phyloP scores from a whole-genome alignment of 2,797 vertebrate species.

The Chanos chanos region DNA sequence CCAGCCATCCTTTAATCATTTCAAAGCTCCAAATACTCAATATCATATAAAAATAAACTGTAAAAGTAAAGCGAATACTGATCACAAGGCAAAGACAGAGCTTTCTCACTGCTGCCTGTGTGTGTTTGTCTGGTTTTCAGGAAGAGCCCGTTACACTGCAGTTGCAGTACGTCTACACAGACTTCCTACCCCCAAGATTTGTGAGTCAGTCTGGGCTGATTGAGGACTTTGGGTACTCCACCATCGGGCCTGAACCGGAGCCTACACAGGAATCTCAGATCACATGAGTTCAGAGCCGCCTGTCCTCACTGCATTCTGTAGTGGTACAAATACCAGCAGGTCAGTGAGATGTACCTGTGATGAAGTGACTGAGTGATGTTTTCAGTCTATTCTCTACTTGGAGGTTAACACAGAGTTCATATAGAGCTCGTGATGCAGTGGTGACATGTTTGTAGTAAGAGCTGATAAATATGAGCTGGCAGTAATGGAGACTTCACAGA shows the following conservation, averaged over 20 bases:
- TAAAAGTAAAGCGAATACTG: neutral
- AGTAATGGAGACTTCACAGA: no score
- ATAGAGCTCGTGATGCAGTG: no score
- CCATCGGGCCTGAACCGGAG: neutral
- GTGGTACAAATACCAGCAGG: no score
- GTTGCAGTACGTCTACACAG: constrained; percentile 35
- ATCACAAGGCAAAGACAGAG: neutral
- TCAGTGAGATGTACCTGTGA: no score
- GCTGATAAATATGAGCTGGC: no score
- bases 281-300: neutral
- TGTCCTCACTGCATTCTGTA: neutral
- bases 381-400: no score
- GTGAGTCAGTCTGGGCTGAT: neutral
- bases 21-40: neutral
- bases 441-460: no score
- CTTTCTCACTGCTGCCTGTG: no score
- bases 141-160: neutral
- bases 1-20: neutral
- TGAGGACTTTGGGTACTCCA: constrained; percentile 37
- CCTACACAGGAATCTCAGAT: neutral
- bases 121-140: constrained; percentile 15
- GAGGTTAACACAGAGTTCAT: no score
- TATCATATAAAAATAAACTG: neutral
- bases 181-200: constrained; percentile 18
- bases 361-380: no score